These are phyloP conservation scores for Onychostruthus taczanowskii DNA, from an alignment of 2,113 vertebrate genomes.

Conservation along the genomic window DNA sequence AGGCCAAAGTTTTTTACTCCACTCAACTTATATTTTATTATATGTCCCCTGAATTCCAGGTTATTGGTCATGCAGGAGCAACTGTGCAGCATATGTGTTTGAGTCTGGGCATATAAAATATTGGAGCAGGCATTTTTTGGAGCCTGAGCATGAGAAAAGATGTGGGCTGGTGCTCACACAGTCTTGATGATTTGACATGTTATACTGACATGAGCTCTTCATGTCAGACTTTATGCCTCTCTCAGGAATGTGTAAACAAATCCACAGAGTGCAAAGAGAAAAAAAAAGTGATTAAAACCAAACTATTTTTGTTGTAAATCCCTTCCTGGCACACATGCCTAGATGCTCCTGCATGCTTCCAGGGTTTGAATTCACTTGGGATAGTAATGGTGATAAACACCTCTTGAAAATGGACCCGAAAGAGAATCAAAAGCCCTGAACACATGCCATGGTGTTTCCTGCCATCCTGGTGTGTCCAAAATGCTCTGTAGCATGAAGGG, in stretches of 20 bases:
- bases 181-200: background rate
- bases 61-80: background rate
- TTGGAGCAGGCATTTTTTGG: background rate
- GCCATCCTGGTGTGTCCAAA: background rate
- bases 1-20: background rate
- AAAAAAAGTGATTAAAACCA: background rate
- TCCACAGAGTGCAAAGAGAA: background rate
- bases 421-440: background rate
- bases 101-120: background rate
- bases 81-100: background rate
- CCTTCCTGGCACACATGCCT: background rate
- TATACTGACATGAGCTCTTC: background rate
- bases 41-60: background rate
- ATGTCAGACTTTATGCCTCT: background rate
- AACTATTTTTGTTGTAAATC: background rate
- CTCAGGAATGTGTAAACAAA: background rate
- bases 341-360: background rate
- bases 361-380: background rate
- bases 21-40: background rate
- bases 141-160: background rate
- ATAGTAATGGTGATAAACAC: background rate
- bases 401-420: background rate
- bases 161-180: background rate
- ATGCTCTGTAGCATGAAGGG: background rate
- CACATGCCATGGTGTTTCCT: background rate